Base-by-base conservation (phyloP, 2,888 invertebrate genomes). In the Acrocera orbiculus region DNA sequence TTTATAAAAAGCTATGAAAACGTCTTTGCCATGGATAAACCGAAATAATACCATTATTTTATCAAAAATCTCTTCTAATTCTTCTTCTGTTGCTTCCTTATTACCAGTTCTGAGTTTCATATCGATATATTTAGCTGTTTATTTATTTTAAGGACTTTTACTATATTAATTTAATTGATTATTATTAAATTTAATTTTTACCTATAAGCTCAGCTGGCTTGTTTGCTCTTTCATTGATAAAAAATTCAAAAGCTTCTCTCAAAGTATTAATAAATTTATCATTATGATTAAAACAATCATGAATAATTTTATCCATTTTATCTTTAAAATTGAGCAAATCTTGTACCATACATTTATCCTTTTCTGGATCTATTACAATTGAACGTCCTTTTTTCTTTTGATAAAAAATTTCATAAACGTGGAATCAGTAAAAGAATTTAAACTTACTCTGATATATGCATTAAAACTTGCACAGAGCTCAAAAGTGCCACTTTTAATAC, bases 1-100 rank as follows among this genome's bases (percentile, higher is more conserved):
- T 60, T 98, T 99, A 58, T 99, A 99, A 62, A 98, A 99, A 2
- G 98, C 98, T 58, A 99, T 98, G 59, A 98, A 98, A 1, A 99
- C 96, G 62, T 98, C 98, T 62, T 99, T 99, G 27, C 96, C 98
- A 56, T 98, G 95, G 47, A 99, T 96, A 56, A 96, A 99, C 40
- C 98, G 73, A 65, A 99, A 99, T 28, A 98, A 66, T 20, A 98
- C 95, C 89, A 99, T 96, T 38, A 96, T 95, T 63, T 95, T 95
- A 63, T 99, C 98, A 27, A 98, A 65, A 27, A 96, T 69, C 52
- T 83, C 69, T 58, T 98, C 98, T 37, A 98, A 55, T 58, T 98
- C 96, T 51, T 98, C 96, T 54, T 99, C 98, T 0, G 96, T 93
- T 1, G 93, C 87, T 60, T 96, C 95, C 54, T 96, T 98, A 64